phyloP scores from a whole-genome alignment of 2,888 invertebrate species.

The Syritta pipiens region DNA sequence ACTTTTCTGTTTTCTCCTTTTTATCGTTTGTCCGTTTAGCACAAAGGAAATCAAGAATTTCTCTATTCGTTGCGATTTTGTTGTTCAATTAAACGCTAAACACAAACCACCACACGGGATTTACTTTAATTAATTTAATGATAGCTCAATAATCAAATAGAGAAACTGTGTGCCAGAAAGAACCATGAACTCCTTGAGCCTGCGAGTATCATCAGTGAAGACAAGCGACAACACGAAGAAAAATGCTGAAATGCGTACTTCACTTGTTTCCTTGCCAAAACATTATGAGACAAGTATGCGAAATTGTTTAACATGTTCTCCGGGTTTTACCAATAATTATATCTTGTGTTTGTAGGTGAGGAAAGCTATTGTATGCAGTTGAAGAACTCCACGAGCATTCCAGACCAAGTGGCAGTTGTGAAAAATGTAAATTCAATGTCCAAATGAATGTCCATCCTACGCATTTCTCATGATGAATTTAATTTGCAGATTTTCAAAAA shows the following conservation, averaged over 20 bases:
- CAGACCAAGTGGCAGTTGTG: slow-evolving; percentile 73
- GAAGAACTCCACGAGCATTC: slow-evolving; percentile 71
- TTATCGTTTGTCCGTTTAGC: neutral
- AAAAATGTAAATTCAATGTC: slow-evolving; percentile 71
- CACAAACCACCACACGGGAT: neutral
- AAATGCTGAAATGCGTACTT: slow-evolving; percentile 73
- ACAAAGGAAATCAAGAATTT: slow-evolving; percentile 13
- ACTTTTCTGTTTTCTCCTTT: slow-evolving; percentile 12
- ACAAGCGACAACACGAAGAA: slow-evolving; percentile 73
- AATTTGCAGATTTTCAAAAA: slow-evolving; percentile 70
- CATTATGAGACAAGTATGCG: slow-evolving; percentile 71
- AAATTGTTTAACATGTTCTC: no score
- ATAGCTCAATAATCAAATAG: neutral
- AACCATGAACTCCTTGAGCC: slow-evolving; percentile 74
- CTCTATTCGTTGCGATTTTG: neutral
- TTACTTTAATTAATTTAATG: neutral
- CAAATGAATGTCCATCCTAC: no score
- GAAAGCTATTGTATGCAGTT: slow-evolving; percentile 71
- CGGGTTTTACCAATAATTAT: no score
- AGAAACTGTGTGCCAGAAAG: no score
- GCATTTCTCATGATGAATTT: no score
- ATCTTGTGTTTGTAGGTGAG: slow-evolving; percentile 64
- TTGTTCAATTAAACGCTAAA: neutral
- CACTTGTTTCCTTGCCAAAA: slow-evolving; percentile 71
- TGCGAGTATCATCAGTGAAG: slow-evolving; percentile 73